Evolutionary conservation across 2,797 vertebrate species (phyloP).

Genomic region (Mormyrops attenuatus): DNA sequence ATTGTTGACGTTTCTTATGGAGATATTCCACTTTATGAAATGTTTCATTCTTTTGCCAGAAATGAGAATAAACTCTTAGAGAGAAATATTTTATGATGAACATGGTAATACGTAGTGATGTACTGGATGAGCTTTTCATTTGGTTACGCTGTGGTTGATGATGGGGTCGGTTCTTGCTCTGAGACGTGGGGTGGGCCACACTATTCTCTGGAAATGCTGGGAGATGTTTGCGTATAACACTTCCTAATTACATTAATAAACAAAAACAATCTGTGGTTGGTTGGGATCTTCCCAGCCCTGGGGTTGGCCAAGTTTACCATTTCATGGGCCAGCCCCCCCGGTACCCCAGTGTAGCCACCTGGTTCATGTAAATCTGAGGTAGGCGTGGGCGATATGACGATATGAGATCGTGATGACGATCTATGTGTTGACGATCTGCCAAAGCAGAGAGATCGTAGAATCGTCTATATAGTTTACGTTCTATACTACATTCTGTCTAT

Average conservation of each 20-base stretch:
- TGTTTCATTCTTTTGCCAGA: background rate
- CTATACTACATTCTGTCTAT: too few relatives aligned
- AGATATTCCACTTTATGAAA: background rate
- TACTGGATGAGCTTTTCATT: background rate
- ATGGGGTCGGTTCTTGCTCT: background rate
- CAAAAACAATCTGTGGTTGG: background rate
- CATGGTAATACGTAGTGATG: background rate
- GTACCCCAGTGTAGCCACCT: background rate
- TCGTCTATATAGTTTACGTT: too few relatives aligned
- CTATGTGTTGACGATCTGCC: too few relatives aligned
- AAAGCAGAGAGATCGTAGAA: too few relatives aligned
- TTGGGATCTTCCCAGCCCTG: background rate
- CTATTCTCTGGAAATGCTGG: background rate
- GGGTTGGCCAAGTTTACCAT: background rate
- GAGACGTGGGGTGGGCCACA: background rate
- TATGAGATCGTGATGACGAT: too few relatives aligned
- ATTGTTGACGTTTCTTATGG: background rate
- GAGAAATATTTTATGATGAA: background rate
- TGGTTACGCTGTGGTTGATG: background rate
- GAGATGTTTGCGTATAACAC: background rate
- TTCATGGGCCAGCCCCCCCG: background rate
- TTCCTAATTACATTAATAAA: background rate
- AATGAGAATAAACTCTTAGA: background rate
- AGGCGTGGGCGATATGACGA: too few relatives aligned
- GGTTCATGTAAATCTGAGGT: background rate